A percentile compares a stretch with the other conserved stretches of the same genome.
These are phyloP conservation scores for Mimachlamys varia DNA, from an alignment of 2,888 invertebrate genomes.

Conservation along the genomic window DNA sequence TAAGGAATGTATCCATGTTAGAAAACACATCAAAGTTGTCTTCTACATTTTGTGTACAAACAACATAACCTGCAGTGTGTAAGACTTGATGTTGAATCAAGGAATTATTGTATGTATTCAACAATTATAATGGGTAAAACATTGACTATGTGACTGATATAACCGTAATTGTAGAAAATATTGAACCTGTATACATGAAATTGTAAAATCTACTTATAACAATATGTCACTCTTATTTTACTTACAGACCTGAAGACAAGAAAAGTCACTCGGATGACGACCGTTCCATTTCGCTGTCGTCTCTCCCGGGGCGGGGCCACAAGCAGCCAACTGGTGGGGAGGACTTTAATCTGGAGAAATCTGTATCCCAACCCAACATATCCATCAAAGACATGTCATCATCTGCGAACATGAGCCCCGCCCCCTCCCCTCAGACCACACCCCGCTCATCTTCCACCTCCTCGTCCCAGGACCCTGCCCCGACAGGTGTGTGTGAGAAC, in stretches of 20 bases:
- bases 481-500: constrained; percentile 35
- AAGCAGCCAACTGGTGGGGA: not conserved
- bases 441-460: constrained; percentile 51
- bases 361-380: constrained; percentile 71
- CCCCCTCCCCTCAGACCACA: constrained; percentile 46
- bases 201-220: too few relatives aligned
- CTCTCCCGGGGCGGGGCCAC: constrained; percentile 61
- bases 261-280: constrained; percentile 69
- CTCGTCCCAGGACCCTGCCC: constrained; percentile 42
- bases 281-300: constrained; percentile 73
- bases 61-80: too few relatives aligned
- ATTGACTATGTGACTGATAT: too few relatives aligned
- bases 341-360: constrained; percentile 61
- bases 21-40: too few relatives aligned
- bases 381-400: constrained; percentile 38
- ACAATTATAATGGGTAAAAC: too few relatives aligned
- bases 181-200: not conserved
- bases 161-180: not conserved
- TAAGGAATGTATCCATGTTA: too few relatives aligned
- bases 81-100: too few relatives aligned
- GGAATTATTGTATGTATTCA: too few relatives aligned
- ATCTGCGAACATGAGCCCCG: constrained; percentile 10
- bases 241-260: constrained; percentile 68
- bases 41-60: too few relatives aligned
- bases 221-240: not conserved